Conservation (phyloP, 2,888 invertebrate species). For the Rhogogaster chlorosoma region DNA sequence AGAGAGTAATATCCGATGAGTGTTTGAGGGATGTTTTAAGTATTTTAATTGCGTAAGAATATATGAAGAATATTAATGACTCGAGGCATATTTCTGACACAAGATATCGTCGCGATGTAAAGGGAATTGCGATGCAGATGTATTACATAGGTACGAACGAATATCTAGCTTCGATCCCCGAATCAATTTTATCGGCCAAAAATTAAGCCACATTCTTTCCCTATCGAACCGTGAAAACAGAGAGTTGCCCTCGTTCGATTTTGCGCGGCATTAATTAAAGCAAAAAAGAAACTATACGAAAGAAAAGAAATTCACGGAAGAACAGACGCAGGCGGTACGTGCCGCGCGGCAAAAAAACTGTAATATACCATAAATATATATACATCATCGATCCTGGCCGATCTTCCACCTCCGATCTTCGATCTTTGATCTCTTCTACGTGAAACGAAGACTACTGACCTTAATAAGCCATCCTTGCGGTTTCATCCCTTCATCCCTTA, state of each 20-base stretch:
- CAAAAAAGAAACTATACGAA: not conserved
- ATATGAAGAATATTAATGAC: not conserved
- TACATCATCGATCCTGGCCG: not conserved
- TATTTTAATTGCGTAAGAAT: not conserved
- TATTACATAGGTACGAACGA: no score
- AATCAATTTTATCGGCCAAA: not conserved
- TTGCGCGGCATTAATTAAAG: not conserved
- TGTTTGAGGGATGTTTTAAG: not conserved
- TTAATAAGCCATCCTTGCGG: not conserved
- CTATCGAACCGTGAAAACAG: slow-evolving; percentile 30
- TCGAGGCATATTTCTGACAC: not conserved
- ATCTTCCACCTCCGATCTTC: not conserved
- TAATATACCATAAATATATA: no score
- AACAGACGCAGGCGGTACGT: not conserved
- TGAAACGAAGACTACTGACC: slow-evolving; percentile 23
- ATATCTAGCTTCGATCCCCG: no score
- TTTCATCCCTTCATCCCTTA: not conserved
- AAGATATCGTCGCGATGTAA: not conserved
- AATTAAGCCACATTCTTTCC: slow-evolving; percentile 6
- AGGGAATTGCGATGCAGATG: not conserved
- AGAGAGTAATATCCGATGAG: not conserved
- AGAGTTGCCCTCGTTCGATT: slow-evolving; percentile 26
- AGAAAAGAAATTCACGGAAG: slow-evolving; percentile 8
- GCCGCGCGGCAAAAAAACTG: not conserved
- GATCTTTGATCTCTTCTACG: slow-evolving; percentile 29